phyloP scores from a whole-genome alignment of 2,888 invertebrate genomes.

The Hypsopygia costalis region DNA sequence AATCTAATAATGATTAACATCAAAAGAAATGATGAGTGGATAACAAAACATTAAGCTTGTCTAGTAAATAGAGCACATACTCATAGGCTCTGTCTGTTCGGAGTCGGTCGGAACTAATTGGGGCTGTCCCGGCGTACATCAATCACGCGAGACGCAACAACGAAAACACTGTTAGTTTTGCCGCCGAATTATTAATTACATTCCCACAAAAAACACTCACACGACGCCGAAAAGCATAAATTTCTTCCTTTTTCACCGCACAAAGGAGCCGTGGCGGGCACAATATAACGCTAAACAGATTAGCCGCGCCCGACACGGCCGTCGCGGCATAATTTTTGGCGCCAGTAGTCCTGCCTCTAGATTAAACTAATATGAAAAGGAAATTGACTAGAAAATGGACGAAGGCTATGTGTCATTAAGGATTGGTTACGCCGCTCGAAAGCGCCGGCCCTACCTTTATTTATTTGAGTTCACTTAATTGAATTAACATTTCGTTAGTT shows the following conservation, averaged over 20 bases:
- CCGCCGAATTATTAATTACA: conserved; percentile 82
- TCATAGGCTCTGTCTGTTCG: conserved; percentile 15
- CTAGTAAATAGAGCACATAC: conserved; percentile 8
- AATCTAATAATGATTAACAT: not conserved
- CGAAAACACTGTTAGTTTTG: conserved; percentile 82
- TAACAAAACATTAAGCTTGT: conserved; percentile 1
- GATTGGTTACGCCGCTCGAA: conserved; percentile 66
- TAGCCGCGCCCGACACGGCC: conserved; percentile 71
- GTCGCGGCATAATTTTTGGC: conserved; percentile 79
- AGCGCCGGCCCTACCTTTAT: conserved; percentile 59
- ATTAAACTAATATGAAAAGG: conserved; percentile 81
- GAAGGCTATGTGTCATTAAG: conserved; percentile 77
- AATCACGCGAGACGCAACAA: conserved; percentile 67
- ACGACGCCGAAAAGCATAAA: conserved; percentile 78
- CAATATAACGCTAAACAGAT: conserved; percentile 77
- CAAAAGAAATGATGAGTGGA: conserved; percentile 1
- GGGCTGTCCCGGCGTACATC: conserved; percentile 49
- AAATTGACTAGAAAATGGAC: conserved; percentile 80
- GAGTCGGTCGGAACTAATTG: conserved; percentile 43
- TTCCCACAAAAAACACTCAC: conserved; percentile 77
- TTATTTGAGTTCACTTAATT: conserved; percentile 76
- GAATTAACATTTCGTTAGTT: conserved; percentile 73
- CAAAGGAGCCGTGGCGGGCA: conserved; percentile 70
- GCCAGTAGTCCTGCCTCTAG: conserved; percentile 78
- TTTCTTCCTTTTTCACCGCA: conserved; percentile 79